Evolutionary conservation across 2,797 vertebrate genomes (phyloP).

Genomic region (Parauchenoglanis ngamensis): DNA sequence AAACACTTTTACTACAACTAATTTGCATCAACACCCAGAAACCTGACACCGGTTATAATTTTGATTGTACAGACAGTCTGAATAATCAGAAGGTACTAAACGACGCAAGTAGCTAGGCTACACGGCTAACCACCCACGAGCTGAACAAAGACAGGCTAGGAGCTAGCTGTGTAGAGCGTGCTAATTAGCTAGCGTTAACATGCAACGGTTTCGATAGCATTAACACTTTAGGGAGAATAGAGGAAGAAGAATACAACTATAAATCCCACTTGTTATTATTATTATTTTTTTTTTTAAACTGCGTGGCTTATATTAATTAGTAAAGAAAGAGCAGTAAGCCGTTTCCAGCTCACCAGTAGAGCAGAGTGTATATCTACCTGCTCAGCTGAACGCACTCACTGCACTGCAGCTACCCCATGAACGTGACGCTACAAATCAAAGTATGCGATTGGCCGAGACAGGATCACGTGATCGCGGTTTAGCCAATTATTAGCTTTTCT

Average conservation of each 20-base stretch:
- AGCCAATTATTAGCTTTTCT: background rate
- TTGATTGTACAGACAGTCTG: background rate
- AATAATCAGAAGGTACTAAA: background rate
- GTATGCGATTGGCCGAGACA: background rate
- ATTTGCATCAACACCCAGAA: background rate
- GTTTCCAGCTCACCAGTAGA: background rate
- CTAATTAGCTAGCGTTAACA: conserved; percentile 7
- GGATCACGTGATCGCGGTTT: background rate
- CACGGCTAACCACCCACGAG: background rate
- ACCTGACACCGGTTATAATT: too few relatives aligned
- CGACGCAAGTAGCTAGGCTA: background rate
- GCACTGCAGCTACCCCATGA: background rate
- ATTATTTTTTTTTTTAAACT: too few relatives aligned
- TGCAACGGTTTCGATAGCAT: background rate
- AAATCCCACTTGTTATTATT: background rate
- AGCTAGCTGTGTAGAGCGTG: background rate
- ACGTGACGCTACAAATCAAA: background rate
- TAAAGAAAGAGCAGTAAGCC: background rate
- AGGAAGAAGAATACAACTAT: background rate
- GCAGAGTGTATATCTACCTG: too few relatives aligned
- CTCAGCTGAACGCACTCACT: background rate
- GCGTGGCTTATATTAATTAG: background rate
- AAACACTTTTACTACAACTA: background rate
- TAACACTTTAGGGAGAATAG: too few relatives aligned
- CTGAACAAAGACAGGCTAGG: conserved; percentile 10